Conservation (phyloP, 2,888 invertebrate species). For the Epiblema foenella region DNA sequence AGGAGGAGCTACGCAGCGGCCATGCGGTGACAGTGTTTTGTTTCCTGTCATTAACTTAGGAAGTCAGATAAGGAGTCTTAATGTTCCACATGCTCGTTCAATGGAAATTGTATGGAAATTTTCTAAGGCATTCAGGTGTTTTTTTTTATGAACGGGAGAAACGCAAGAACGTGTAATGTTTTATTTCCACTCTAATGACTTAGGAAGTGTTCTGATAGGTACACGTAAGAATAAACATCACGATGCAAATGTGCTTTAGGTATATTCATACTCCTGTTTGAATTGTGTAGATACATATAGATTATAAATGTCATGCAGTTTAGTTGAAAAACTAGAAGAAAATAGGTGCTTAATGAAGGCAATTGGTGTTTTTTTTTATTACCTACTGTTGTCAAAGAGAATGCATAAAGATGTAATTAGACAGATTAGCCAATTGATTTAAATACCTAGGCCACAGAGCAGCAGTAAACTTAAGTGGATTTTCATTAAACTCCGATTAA, state of each 20-base stretch:
- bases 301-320: no score
- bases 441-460: slow-evolving; percentile 12
- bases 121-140: slow-evolving; percentile 3
- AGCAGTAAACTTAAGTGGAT: slow-evolving; percentile 34
- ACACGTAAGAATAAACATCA: background rate
- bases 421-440: slow-evolving; percentile 9
- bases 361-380: background rate
- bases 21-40: slow-evolving; percentile 28
- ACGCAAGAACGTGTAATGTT: slow-evolving; percentile 9
- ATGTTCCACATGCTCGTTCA: slow-evolving; percentile 15
- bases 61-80: slow-evolving; percentile 26
- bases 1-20: slow-evolving; percentile 31
- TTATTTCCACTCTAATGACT: slow-evolving; percentile 15
- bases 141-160: slow-evolving; percentile 10
- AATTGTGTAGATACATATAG: background rate
- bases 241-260: background rate
- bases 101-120: slow-evolving; percentile 29
- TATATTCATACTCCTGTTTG: background rate
- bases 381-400: background rate
- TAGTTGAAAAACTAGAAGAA: background rate
- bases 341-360: background rate
- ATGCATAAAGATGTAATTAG: background rate
- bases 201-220: slow-evolving; percentile 8
- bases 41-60: slow-evolving; percentile 32
- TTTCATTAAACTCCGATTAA: slow-evolving; percentile 1